Conservation (phyloP, 1,140 invertebrate species). For the Papilio xuthus region DNA sequence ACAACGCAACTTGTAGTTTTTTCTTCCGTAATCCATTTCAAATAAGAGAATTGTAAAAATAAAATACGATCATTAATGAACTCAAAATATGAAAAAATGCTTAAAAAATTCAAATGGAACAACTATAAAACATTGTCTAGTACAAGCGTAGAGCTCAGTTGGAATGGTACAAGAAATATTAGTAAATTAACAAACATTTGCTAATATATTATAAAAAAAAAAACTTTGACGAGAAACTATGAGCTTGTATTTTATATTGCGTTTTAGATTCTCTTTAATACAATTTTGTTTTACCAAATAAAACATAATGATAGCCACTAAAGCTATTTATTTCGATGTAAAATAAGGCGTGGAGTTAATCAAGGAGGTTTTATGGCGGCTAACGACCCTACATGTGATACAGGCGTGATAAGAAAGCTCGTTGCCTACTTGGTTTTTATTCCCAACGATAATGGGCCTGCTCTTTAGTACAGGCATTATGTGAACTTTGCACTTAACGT, state of each 20-base stretch:
- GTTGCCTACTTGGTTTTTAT: conserved; percentile 17
- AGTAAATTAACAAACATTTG: no score
- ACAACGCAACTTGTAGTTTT: no score
- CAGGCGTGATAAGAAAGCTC: conserved; percentile 8
- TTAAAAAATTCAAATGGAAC: no score
- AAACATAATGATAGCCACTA: conserved; percentile 11
- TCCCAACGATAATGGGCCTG: not conserved
- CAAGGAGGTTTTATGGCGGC: not conserved
- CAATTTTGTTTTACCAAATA: not conserved
- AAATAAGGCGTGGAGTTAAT: conserved; percentile 11
- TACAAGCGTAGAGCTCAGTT: no score
- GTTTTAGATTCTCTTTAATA: not conserved
- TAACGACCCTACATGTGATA: conserved; percentile 24
- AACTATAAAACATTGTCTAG: no score
- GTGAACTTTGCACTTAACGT: not conserved
- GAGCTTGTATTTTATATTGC: not conserved
- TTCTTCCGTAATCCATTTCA: no score
- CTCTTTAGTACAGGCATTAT: conserved; percentile 17
- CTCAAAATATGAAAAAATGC: no score
- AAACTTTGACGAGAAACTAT: no score
- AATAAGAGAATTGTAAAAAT: no score
- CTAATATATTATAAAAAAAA: no score
- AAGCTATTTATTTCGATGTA: not conserved
- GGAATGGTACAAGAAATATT: no score
- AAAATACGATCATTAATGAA: no score